phyloP scores from a whole-genome alignment of 2,888 invertebrate genomes.

The Subacronicta megacephala region DNA sequence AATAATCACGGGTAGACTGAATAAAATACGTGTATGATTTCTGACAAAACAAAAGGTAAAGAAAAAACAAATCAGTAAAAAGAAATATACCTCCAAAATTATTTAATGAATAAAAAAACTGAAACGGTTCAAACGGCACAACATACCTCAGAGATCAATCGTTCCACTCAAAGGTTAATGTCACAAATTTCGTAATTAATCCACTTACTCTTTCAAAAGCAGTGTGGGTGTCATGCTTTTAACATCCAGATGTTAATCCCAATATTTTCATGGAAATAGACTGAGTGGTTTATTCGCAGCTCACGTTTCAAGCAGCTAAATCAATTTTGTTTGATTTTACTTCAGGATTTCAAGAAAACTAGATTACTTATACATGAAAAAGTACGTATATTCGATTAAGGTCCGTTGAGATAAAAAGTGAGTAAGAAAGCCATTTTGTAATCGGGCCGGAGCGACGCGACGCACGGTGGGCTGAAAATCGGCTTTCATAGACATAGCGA shows the following conservation, averaged over 20 bases:
- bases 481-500: no score
- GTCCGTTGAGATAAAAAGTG: slow-evolving; percentile 37
- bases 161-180: not conserved
- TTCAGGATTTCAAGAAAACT: slow-evolving; percentile 2
- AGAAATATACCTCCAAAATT: no score
- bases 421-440: slow-evolving; percentile 69
- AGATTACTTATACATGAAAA: slow-evolving; percentile 23
- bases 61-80: no score
- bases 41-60: no score
- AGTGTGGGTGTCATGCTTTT: no score
- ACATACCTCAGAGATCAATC: not conserved
- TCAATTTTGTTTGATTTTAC: not conserved
- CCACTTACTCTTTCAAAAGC: not conserved
- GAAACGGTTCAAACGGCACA: no score
- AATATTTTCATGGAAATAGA: not conserved
- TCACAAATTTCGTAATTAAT: not conserved
- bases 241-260: no score
- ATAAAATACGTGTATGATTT: no score
- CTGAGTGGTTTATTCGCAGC: not conserved
- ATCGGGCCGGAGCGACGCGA: slow-evolving; percentile 68
- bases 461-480: no score
- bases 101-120: no score
- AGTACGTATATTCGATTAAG: slow-evolving; percentile 43
- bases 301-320: not conserved
- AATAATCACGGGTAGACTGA: no score